Conservation (phyloP, 2,888 invertebrate genomes). For the Catotricha subobsoleta region DNA sequence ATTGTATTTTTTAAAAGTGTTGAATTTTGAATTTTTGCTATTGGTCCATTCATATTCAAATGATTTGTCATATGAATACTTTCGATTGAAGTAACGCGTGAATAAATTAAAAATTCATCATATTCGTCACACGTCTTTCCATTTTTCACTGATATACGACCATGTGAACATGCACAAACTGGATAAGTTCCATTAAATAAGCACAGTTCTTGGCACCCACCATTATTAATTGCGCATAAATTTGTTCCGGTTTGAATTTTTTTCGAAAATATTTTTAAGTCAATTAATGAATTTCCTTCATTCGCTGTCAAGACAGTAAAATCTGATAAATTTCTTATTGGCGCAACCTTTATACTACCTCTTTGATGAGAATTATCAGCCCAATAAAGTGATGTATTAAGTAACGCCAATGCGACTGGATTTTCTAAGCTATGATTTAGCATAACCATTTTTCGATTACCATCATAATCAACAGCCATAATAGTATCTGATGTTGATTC, state of each 20-base stretch:
- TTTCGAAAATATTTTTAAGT: slow-evolving; percentile 43
- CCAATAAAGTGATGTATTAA: slow-evolving; percentile 51
- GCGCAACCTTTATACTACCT: slow-evolving; percentile 43
- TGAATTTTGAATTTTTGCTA: slow-evolving; percentile 49
- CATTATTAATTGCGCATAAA: slow-evolving; percentile 44
- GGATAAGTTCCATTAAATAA: slow-evolving; percentile 47
- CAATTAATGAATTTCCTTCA: slow-evolving; percentile 48
- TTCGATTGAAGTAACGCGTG: slow-evolving; percentile 62
- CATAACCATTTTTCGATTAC: slow-evolving; percentile 35
- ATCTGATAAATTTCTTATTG: slow-evolving; percentile 37
- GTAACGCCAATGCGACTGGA: slow-evolving; percentile 47
- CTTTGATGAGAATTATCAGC: slow-evolving; percentile 43
- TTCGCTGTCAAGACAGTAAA: slow-evolving; percentile 34
- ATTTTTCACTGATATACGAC: slow-evolving; percentile 42
- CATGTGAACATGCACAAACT: slow-evolving; percentile 70
- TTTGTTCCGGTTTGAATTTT: slow-evolving; percentile 39
- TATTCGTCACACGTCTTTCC: slow-evolving; percentile 51
- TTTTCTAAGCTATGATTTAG: slow-evolving; percentile 36
- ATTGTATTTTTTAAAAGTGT: slow-evolving; percentile 70
- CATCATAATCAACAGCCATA: slow-evolving; percentile 53
- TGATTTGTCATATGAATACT: slow-evolving; percentile 59
- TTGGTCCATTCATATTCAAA: slow-evolving; percentile 57
- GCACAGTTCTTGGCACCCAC: slow-evolving; percentile 64
- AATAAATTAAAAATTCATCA: slow-evolving; percentile 67
- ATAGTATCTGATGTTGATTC: slow-evolving; percentile 52